These are phyloP conservation scores for Periophthalmus modestus DNA, from an alignment of 2,113 vertebrate species.

Conservation along the genomic window DNA sequence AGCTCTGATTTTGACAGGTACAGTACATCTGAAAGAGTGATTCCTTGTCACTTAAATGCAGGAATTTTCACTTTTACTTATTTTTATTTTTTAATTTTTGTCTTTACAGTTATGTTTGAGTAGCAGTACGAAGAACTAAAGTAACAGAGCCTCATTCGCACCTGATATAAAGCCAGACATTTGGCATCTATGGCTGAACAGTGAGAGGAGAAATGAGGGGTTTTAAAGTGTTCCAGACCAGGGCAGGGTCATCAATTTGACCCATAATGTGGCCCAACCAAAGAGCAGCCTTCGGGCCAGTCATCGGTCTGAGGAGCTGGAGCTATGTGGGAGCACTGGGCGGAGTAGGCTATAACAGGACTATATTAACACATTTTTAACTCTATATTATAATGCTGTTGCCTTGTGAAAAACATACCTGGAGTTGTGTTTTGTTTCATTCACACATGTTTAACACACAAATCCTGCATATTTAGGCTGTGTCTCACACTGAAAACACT, in stretches of 20 bases:
- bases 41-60: conserved; percentile 45
- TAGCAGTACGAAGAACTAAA: conserved; percentile 10
- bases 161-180: conserved; percentile 30
- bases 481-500: too few relatives aligned
- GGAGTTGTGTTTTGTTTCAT: too few relatives aligned
- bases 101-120: conserved; percentile 30
- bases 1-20: conserved; percentile 16
- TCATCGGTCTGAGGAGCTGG: conserved; percentile 43
- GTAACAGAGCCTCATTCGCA: conserved; percentile 28
- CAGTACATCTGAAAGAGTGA: conserved; percentile 9
- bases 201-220: conserved; percentile 46
- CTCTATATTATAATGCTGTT: too few relatives aligned
- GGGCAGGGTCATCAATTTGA: conserved; percentile 52
- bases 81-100: conserved; percentile 21
- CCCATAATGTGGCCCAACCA: conserved; percentile 37
- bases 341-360: conserved; percentile 18
- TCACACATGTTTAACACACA: too few relatives aligned
- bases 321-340: conserved; percentile 14
- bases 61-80: conserved; percentile 55
- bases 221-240: conserved; percentile 37
- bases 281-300: conserved; percentile 39
- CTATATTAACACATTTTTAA: too few relatives aligned
- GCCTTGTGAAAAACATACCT: too few relatives aligned
- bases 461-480: too few relatives aligned
- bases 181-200: conserved; percentile 19